Base-by-base conservation (phyloP, 2,888 invertebrate genomes). In the Muschampia plurimacula region DNA sequence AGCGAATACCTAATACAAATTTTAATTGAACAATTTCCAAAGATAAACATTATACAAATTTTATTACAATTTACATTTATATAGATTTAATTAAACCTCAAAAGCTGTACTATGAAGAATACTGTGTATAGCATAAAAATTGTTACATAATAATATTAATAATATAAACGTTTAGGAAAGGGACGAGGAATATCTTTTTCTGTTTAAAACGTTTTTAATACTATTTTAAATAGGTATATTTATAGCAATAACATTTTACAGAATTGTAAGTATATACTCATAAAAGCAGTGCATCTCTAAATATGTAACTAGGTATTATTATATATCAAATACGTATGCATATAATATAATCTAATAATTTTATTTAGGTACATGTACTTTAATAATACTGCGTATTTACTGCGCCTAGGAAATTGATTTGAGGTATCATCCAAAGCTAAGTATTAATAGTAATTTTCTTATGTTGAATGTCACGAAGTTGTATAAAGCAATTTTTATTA, bases 11-110 rank as follows among this genome's bases (percentile, higher is more conserved):
- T n/a, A n/a, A 60, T 68, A 68, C 46, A 68, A 68, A 68, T 68
- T 68, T 46, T 12, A 46, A 28, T 64, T 44, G 44, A 60, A 68
- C 68, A 60, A 46, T 60, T 36, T 68, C 39, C 44, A 68, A 60
- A 68, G 60, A 44, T 67, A 67, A 44, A 68, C 60, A 68, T 60
- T 60, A 32, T 62, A 60, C 39, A 69, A 69, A 69, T 69, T 64
- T 64, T 13, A 46, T 46, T 39, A 44, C 46, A 64, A 46, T 57
- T 22, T 22, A 63, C 9, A 22, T 22, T 12, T 10, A 60, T 46
- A 28, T 60, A 60, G 32, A 46, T 12, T 22, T 52, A n/a, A 59
- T 67, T 68, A 60, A 41, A 60, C 60, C 60, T 60, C 60, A 60
- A 68, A 68, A 68, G 68, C 68, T 36, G 36, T 52, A 36, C 15